Percentiles rank a stretch among this genome's conserved stretches.
Evolutionary conservation across 2,113 vertebrate species (phyloP).

Genomic region (Columba janthina): DNA sequence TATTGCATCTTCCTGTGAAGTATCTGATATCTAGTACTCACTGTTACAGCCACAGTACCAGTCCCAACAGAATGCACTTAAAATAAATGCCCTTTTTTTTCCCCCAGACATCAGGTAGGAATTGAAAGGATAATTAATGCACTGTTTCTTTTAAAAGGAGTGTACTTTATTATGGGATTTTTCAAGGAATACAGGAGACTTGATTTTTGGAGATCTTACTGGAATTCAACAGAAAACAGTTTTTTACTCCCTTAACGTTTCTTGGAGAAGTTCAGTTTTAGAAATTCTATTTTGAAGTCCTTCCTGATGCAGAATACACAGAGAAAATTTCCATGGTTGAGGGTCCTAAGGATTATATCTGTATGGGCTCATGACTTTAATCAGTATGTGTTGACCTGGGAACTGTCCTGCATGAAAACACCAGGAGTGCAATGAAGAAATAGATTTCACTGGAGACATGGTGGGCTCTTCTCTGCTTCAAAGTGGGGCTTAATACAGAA

Average conservation of each 20-base stretch:
- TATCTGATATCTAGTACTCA: neutral
- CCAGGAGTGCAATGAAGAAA: neutral
- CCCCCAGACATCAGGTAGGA: neutral
- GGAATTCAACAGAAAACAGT: neutral
- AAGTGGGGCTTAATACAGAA: neutral
- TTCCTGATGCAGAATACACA: neutral
- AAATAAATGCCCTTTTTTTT: neutral
- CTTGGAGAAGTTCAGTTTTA: neutral
- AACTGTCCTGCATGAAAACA: neutral
- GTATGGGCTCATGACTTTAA: neutral
- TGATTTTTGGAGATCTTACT: neutral
- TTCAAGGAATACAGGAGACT: neutral
- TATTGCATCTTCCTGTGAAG: neutral
- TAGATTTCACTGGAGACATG: neutral
- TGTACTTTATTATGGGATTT: neutral
- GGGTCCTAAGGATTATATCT: neutral
- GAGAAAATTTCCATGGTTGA: neutral
- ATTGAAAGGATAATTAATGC: neutral
- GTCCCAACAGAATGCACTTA: neutral
- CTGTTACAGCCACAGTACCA: neutral
- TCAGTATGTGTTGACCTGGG: neutral
- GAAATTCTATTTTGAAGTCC: neutral
- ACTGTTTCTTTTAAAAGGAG: neutral
- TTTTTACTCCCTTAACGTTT: neutral
- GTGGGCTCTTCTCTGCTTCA: neutral